Evolutionary conservation across 2,113 vertebrate species (phyloP).

Genomic region (Phalacrocorax aristotelis): DNA sequence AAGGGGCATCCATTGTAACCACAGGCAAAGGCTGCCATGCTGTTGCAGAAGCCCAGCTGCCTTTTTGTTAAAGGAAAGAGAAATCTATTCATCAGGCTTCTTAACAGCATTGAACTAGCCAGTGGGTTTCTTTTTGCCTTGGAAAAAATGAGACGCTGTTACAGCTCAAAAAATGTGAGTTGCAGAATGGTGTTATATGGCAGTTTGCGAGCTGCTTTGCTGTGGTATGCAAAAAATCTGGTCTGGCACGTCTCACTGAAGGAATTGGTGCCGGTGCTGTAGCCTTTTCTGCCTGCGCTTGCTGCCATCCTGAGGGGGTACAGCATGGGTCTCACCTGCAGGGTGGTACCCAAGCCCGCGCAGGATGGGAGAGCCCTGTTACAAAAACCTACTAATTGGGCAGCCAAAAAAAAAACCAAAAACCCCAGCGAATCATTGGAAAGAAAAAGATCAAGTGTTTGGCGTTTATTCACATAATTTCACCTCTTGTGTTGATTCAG

Average conservation of each 20-base stretch:
- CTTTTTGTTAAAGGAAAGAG: not conserved
- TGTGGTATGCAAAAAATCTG: constrained; percentile 46
- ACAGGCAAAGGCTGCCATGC: not conserved
- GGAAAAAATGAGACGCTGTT: not conserved
- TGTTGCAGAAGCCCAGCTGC: not conserved
- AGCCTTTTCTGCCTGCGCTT: not conserved
- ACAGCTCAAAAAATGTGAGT: not conserved
- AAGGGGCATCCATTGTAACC: not conserved
- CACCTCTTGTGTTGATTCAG: not conserved
- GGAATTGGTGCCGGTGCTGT: not conserved
- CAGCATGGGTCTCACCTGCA: not conserved
- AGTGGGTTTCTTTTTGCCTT: not conserved
- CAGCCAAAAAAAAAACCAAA: not conserved
- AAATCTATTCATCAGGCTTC: not conserved
- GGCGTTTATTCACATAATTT: not conserved
- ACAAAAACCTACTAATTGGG: not conserved
- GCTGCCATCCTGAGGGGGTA: not conserved
- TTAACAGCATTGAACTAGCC: not conserved
- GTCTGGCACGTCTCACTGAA: not conserved
- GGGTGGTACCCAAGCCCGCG: not conserved
- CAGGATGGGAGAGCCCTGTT: not conserved
- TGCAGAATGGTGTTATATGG: not conserved
- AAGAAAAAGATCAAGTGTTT: not conserved
- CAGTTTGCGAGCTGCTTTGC: not conserved
- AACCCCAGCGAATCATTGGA: not conserved